These are phyloP conservation scores for Hirtodrosophila trivittata DNA, from an alignment of 2,888 invertebrate species.

Conservation along the genomic window DNA sequence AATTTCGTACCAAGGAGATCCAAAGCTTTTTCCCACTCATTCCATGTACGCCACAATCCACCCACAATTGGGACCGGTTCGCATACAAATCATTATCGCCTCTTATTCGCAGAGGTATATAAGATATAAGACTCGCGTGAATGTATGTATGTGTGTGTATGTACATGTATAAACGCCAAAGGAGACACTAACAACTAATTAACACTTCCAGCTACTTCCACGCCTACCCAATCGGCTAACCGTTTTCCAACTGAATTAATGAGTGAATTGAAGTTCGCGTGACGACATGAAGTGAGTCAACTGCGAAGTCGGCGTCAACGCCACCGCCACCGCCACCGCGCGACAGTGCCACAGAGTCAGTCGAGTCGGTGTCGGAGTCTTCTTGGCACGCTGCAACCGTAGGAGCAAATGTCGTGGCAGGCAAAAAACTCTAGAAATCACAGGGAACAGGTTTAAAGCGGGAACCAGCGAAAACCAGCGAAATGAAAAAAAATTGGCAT, in stretches of 20 bases:
- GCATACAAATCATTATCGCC: too few species aligned
- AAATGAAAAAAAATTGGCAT: conserved; percentile 60
- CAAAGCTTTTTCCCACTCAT: too few species aligned
- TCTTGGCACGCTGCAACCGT: conserved; percentile 47
- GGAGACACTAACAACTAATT: conserved; percentile 78
- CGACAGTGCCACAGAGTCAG: conserved; percentile 10
- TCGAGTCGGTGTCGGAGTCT: conserved; percentile 26
- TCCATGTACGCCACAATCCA: too few species aligned
- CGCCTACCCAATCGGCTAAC: too few species aligned
- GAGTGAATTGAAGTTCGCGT: conserved; percentile 76
- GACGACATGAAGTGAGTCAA: conserved; percentile 72
- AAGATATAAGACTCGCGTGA: too few species aligned
- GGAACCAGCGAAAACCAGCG: conserved; percentile 36
- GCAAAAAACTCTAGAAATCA: conserved; percentile 68
- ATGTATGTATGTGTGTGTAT: too few species aligned
- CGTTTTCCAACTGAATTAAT: conserved; percentile 76
- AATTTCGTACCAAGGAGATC: too few species aligned
- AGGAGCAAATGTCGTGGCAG: conserved; percentile 79
- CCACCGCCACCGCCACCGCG: too few species aligned
- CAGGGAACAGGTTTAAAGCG: conserved; percentile 63
- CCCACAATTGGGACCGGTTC: too few species aligned
- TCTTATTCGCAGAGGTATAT: too few species aligned
- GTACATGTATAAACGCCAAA: conserved; percentile 3
- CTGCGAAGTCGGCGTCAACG: too few species aligned
- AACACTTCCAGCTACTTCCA: conserved; percentile 76